Conservation (phyloP, 1,140 invertebrate species). For the Conus betulinus region DNA sequence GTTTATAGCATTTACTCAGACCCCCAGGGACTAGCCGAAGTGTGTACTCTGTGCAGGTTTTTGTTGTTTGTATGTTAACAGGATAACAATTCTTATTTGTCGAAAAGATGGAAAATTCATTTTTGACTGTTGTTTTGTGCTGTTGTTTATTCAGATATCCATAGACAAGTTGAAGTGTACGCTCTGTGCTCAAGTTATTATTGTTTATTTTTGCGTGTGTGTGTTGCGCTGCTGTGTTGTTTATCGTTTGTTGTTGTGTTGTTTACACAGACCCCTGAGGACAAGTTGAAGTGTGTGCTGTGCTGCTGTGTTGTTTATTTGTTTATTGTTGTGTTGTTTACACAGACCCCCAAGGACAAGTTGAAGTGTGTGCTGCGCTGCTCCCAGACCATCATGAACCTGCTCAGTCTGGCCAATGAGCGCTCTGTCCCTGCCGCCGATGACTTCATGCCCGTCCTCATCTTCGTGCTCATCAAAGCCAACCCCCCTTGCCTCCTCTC, state of each 20-base stretch:
- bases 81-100: no score
- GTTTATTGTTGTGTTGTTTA: not conserved
- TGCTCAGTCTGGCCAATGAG: conserved; percentile 87
- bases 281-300: conserved; percentile 93
- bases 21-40: no score
- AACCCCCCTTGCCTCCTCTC: conserved; percentile 97
- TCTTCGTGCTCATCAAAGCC: conserved; percentile 97
- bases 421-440: conserved; percentile 94
- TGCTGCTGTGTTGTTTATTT: conserved; percentile 80
- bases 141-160: conserved; percentile 1
- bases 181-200: no score
- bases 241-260: not conserved
- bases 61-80: no score
- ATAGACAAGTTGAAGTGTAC: no score
- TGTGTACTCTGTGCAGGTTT: no score
- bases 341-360: conserved; percentile 92
- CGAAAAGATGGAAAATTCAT: no score
- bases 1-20: no score
- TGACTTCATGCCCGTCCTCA: conserved; percentile 96
- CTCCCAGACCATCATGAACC: conserved; percentile 91
- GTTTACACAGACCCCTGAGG: conserved; percentile 84
- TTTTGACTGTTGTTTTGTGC: not conserved
- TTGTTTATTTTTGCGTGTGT: not conserved
- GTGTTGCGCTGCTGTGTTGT: conserved; percentile 77
- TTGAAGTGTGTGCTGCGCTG: conserved; percentile 91